These are phyloP conservation scores for Bombyx mori DNA, from an alignment of 1,140 invertebrate genomes.

Conservation along the genomic window DNA sequence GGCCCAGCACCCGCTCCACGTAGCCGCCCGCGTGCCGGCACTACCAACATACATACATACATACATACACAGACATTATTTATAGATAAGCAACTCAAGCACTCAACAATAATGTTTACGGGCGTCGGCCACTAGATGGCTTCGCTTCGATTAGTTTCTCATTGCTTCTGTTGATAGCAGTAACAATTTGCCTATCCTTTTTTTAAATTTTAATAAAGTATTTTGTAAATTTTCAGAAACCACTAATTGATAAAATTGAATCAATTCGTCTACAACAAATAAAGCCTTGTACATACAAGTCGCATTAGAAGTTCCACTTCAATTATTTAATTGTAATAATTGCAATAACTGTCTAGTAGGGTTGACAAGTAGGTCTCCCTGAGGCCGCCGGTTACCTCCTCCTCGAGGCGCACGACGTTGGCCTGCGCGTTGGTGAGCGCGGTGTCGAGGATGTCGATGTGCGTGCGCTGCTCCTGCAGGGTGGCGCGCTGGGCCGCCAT, in stretches of 20 bases:
- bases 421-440: constrained; percentile 92
- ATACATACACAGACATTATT: no score
- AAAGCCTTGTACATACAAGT: background rate
- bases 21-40: constrained; percentile 87
- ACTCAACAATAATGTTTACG: no score
- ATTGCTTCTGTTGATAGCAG: background rate
- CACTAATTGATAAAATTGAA: no score
- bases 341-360: no score
- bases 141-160: no score
- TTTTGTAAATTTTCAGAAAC: no score
- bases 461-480: constrained; percentile 90
- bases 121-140: no score
- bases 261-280: background rate
- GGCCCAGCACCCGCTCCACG: constrained; percentile 86
- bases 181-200: background rate
- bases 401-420: constrained; percentile 90
- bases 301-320: no score
- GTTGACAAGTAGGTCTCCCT: no score
- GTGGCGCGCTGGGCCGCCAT: constrained; percentile 89
- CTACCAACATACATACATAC: constrained; percentile 17
- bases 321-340: no score
- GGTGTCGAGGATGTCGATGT: constrained; percentile 94
- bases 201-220: background rate
- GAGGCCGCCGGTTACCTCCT: constrained; percentile 76
- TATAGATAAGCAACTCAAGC: no score